Conservation (phyloP, 2,888 invertebrate genomes). For the Ernsta delagoae region DNA sequence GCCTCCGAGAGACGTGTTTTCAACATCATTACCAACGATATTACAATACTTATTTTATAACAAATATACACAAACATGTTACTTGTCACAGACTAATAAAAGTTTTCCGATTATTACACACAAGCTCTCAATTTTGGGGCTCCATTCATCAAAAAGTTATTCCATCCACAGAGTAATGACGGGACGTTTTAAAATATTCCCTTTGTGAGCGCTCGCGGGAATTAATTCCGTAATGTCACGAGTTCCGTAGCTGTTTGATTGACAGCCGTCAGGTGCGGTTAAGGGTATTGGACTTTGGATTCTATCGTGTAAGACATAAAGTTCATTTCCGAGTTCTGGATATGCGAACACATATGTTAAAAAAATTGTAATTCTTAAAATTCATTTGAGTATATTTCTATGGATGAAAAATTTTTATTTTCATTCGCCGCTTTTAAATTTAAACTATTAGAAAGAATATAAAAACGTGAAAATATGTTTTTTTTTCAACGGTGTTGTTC, state of each 20-base stretch:
- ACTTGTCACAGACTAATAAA: constrained; percentile 9
- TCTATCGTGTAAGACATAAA: constrained; percentile 1
- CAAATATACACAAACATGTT: too few species aligned
- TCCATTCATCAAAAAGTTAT: constrained; percentile 35
- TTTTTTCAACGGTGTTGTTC: too few species aligned
- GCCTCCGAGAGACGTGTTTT: too few species aligned
- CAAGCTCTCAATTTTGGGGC: constrained; percentile 16
- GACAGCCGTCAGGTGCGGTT: constrained; percentile 28
- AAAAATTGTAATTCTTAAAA: neutral
- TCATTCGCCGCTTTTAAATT: too few species aligned
- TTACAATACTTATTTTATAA: too few species aligned
- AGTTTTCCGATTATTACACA: constrained; percentile 12
- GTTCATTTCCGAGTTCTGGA: neutral
- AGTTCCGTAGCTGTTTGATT: constrained; percentile 22
- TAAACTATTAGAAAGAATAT: too few species aligned
- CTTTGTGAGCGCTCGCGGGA: constrained; percentile 29
- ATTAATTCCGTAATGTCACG: constrained; percentile 29
- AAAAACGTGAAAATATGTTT: too few species aligned
- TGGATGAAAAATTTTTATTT: neutral
- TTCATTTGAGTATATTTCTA: neutral
- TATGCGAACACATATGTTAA: neutral
- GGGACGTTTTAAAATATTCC: constrained; percentile 34
- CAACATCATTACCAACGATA: too few species aligned
- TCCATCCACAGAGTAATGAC: constrained; percentile 30
- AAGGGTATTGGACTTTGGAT: constrained; percentile 4